Percentiles rank a stretch among this genome's conserved stretches.
Conservation (phyloP, 92 coral and sea anemone genomes). For the Galaxea fascicularis region DNA sequence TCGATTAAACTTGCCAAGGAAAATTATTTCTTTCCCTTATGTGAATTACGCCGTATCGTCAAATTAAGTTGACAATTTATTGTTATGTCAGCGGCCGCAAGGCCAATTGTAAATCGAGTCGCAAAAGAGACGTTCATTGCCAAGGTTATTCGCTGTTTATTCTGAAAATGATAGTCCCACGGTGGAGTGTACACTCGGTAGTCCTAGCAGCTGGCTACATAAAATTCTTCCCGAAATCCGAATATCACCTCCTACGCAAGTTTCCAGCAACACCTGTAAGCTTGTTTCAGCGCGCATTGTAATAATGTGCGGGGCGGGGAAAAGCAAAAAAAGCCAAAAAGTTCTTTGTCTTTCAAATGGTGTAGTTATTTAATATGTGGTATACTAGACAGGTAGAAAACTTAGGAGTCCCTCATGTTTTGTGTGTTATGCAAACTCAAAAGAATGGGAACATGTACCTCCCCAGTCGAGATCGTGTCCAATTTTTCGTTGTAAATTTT, state of each 20-base stretch:
- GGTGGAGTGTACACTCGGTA: not conserved
- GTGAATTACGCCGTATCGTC: not conserved
- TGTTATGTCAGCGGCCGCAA: not conserved
- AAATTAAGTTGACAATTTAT: not conserved
- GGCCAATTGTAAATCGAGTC: too few relatives aligned
- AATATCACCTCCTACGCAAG: not conserved
- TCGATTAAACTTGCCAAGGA: not conserved
- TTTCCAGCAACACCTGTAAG: not conserved
- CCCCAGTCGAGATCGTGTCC: not conserved
- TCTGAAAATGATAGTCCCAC: not conserved
- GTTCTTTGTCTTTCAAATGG: not conserved
- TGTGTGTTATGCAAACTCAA: not conserved
- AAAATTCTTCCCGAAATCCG: not conserved
- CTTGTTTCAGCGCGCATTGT: not conserved
- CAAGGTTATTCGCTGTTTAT: not conserved
- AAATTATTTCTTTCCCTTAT: not conserved
- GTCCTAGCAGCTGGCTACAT: slow-evolving; percentile 7
- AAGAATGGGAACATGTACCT: too few relatives aligned
- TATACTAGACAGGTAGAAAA: too few relatives aligned
- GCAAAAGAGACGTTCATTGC: not conserved
- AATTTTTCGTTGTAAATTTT: too few relatives aligned
- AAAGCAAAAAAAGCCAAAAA: not conserved
- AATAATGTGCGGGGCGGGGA: not conserved
- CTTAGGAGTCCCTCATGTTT: not conserved
- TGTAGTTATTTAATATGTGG: not conserved